Percentiles rank a stretch among this genome's conserved stretches.
phyloP scores from a whole-genome alignment of 2,888 invertebrate genomes.

The Phragmatobia fuliginosa region DNA sequence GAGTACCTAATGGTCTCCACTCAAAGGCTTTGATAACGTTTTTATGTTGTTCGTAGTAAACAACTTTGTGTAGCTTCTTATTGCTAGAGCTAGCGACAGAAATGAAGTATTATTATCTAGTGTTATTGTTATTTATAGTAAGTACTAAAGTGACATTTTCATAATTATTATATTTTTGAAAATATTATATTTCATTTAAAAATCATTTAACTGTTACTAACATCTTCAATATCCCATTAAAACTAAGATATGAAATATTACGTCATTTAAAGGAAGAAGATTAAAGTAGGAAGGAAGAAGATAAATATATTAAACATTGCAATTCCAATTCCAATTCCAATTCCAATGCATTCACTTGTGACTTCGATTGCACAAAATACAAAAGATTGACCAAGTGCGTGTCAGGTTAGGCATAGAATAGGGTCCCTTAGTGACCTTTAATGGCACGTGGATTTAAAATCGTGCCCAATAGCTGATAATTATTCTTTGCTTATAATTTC shows the following conservation, averaged over 20 bases:
- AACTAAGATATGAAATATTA: neutral
- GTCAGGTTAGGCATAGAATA: too few relatives aligned
- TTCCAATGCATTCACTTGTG: too few relatives aligned
- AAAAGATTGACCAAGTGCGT: too few relatives aligned
- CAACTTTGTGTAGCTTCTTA: neutral
- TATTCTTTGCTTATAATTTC: too few relatives aligned
- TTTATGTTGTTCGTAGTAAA: constrained; percentile 14
- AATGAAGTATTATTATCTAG: constrained; percentile 42
- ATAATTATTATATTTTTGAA: neutral
- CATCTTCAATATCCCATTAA: neutral
- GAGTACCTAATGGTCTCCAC: neutral
- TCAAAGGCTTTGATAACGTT: constrained; percentile 13
- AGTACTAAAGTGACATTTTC: constrained; percentile 35
- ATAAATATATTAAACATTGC: too few relatives aligned
- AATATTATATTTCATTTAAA: too few relatives aligned
- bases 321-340: too few relatives aligned
- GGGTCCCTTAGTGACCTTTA: too few relatives aligned
- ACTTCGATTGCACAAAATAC: too few relatives aligned
- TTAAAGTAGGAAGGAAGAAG: too few relatives aligned
- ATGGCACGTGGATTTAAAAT: too few relatives aligned
- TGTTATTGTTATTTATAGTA: constrained; percentile 53
- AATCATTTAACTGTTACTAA: neutral
- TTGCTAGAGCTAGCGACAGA: neutral
- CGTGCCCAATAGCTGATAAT: too few relatives aligned
- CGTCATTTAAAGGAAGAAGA: neutral